Evolutionary conservation across 2,888 invertebrate species (phyloP).

Genomic region (Cordilura impudica): DNA sequence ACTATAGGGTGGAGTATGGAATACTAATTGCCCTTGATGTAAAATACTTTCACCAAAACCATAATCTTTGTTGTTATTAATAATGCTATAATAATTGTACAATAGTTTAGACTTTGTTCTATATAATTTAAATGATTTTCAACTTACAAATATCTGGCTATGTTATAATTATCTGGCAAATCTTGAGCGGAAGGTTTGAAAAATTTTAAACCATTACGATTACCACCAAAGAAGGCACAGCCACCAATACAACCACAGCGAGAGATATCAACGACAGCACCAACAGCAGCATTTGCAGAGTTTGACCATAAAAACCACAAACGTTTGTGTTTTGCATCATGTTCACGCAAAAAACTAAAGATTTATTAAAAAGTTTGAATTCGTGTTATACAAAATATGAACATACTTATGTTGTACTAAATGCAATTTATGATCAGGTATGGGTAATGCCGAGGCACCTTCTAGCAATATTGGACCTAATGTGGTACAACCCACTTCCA

Average conservation of each 20-base stretch:
- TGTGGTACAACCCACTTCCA: conserved; percentile 94
- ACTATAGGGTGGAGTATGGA: conserved; percentile 93
- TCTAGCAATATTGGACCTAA: conserved; percentile 94
- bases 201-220: conserved; percentile 92
- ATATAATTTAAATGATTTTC: neutral
- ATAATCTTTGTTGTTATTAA: conserved; percentile 88
- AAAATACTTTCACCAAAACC: conserved; percentile 97
- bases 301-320: conserved; percentile 96
- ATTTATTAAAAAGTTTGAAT: conserved; percentile 4
- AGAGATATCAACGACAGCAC: conserved; percentile 78
- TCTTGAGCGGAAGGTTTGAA: conserved; percentile 91
- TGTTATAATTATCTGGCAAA: conserved; percentile 88
- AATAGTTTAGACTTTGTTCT: neutral
- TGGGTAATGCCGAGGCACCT: conserved; percentile 89
- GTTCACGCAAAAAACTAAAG: conserved; percentile 84
- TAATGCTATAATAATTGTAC: conserved; percentile 79
- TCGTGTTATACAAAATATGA: neutral
- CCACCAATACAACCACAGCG: conserved; percentile 98
- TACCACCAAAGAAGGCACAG: conserved; percentile 95
- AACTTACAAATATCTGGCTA: conserved; percentile 81
- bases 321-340: conserved; percentile 90
- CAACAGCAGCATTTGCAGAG: conserved; percentile 70
- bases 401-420: conserved; percentile 86
- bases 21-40: conserved; percentile 90
- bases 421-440: conserved; percentile 87